A percentile compares a stretch with the other conserved stretches of the same genome.
phyloP scores from a whole-genome alignment of 2,888 invertebrate genomes.

The Dryomyza anilis region DNA sequence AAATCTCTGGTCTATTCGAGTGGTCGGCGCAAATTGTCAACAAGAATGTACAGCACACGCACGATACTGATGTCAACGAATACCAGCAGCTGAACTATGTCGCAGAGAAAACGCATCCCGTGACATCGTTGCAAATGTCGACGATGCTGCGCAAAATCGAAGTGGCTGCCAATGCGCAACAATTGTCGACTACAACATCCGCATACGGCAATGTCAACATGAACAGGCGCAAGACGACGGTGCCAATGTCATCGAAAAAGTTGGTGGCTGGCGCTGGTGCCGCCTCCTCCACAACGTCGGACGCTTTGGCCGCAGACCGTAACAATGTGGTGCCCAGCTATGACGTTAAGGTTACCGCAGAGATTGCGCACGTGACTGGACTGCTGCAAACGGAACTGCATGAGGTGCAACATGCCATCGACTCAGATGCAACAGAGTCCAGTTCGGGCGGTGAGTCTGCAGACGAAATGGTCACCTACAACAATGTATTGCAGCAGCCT shows the following conservation, averaged over 20 bases:
- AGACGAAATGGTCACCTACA: conserved; percentile 83
- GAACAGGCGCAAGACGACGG: conserved; percentile 15
- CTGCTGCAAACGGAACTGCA: conserved; percentile 75
- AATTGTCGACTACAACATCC: conserved; percentile 45
- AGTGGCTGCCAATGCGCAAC: conserved; percentile 52
- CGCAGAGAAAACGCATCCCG: conserved; percentile 59
- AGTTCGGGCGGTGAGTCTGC: conserved; percentile 94
- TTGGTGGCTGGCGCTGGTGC: conserved; percentile 9
- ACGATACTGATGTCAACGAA: conserved; percentile 29
- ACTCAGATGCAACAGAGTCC: conserved; percentile 92
- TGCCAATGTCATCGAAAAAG: conserved; percentile 33
- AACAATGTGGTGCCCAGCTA: conserved; percentile 59
- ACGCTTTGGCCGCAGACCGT: not conserved
- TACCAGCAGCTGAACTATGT: conserved; percentile 44
- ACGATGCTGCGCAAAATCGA: conserved; percentile 61
- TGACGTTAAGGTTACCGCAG: conserved; percentile 62
- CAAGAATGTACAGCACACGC: conserved; percentile 29
- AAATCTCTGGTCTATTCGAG: conserved; percentile 77
- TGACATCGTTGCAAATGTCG: conserved; percentile 65
- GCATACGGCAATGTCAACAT: conserved; percentile 8
- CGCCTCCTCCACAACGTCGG: conserved; percentile 10
- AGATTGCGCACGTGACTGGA: conserved; percentile 75
- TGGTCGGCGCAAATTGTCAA: conserved; percentile 67
- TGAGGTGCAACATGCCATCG: conserved; percentile 76
- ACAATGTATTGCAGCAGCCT: conserved; percentile 76